phyloP scores from a whole-genome alignment of 2,797 vertebrate genomes.

The Bryconaethiops microstoma region DNA sequence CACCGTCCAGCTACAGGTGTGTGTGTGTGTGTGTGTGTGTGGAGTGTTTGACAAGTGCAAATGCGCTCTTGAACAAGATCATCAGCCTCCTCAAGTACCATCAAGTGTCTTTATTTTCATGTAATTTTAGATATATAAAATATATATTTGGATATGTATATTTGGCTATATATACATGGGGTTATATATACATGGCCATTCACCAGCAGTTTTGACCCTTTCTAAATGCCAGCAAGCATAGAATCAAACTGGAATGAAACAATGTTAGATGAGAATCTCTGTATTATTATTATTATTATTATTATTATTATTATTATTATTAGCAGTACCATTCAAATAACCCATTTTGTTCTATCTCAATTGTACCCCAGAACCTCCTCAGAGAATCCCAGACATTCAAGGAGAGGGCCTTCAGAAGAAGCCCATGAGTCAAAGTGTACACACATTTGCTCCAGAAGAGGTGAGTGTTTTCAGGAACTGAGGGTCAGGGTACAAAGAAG shows the following conservation, averaged over 20 bases:
- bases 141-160: too few species aligned
- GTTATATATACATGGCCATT: too few species aligned
- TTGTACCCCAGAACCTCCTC: conserved; percentile 61
- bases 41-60: too few species aligned
- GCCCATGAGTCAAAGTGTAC: conserved; percentile 67
- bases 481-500: neutral
- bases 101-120: too few species aligned
- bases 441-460: conserved; percentile 78
- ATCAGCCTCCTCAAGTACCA: too few species aligned
- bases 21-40: conserved; percentile 49
- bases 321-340: neutral
- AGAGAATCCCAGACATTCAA: conserved; percentile 38
- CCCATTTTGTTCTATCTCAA: conserved; percentile 52
- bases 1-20: conserved; percentile 66
- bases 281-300: too few species aligned
- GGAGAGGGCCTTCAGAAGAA: conserved; percentile 55
- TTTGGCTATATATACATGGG: too few species aligned
- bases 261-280: neutral
- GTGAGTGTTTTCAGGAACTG: conserved; percentile 54
- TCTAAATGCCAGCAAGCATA: neutral
- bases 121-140: too few species aligned
- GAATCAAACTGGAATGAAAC: neutral
- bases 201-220: neutral
- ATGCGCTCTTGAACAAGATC: too few species aligned
- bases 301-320: too few species aligned